Conservation (phyloP, 2,888 invertebrate species). For the Melipona bicolor region DNA sequence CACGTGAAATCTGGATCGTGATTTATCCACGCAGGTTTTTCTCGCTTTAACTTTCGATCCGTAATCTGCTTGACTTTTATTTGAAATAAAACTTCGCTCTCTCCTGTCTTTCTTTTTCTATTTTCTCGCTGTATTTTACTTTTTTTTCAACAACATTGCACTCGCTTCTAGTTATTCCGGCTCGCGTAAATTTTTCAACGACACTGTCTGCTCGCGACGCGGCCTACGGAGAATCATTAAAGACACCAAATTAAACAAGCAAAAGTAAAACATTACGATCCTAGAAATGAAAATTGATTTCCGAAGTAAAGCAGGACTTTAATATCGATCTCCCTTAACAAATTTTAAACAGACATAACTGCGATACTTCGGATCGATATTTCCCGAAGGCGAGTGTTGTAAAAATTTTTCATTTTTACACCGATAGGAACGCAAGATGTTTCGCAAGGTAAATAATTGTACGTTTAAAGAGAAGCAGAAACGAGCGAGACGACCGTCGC, state of each 20-base stretch:
- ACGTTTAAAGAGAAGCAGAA: too few relatives aligned
- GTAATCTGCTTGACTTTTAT: background rate
- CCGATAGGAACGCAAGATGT: background rate
- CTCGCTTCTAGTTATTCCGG: background rate
- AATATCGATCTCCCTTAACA: background rate
- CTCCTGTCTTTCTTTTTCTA: background rate
- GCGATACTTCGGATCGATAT: too few relatives aligned
- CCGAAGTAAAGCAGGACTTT: background rate
- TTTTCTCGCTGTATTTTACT: background rate
- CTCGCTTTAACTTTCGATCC: constrained; percentile 1
- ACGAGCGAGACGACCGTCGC: too few relatives aligned
- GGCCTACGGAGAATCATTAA: background rate
- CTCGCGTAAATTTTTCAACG: background rate
- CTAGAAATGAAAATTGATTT: background rate
- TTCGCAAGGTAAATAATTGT: background rate
- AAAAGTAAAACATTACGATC: background rate
- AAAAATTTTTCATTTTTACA: background rate
- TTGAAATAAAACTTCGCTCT: background rate
- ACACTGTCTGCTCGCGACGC: background rate
- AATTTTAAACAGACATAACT: too few relatives aligned
- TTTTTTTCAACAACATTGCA: background rate
- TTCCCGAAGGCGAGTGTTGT: fast-evolving
- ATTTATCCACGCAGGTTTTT: constrained; percentile 26
- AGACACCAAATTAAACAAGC: background rate
- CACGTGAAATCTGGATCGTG: constrained; percentile 12